Conservation (phyloP, 2,888 invertebrate genomes). For the Nymphalis c-album region DNA sequence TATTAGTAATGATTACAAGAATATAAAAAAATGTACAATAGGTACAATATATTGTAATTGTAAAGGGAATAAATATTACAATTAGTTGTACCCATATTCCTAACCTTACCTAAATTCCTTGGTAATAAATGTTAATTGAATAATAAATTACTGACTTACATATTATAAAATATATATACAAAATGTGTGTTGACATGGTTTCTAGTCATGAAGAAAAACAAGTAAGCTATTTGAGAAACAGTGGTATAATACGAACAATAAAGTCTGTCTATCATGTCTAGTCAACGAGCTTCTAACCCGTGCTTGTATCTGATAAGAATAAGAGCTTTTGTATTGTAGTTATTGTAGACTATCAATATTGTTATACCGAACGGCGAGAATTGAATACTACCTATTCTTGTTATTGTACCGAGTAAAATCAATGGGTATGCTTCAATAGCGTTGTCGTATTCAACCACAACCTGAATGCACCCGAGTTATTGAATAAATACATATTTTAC, state of each 20-base stretch:
- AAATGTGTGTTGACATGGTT: background rate
- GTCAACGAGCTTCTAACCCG: conserved; percentile 70
- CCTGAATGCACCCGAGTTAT: conserved; percentile 41
- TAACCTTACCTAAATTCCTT: too few relatives aligned
- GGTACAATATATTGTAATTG: too few relatives aligned
- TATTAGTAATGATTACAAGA: too few relatives aligned
- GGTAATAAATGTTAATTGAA: too few relatives aligned
- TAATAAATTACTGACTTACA: too few relatives aligned
- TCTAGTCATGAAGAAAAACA: background rate
- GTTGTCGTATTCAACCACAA: conserved; percentile 46
- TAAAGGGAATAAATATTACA: too few relatives aligned
- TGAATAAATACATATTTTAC: conserved; percentile 24
- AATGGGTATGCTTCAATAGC: conserved; percentile 45
- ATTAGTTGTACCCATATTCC: too few relatives aligned
- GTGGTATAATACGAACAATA: conserved; percentile 23
- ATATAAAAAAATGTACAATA: too few relatives aligned
- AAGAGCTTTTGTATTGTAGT: conserved; percentile 76
- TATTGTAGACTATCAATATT: conserved; percentile 58
- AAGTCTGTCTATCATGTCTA: conserved; percentile 34
- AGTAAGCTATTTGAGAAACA: conserved; percentile 7
- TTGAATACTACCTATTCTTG: conserved; percentile 45
- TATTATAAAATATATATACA: background rate
- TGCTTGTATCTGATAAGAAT: conserved; percentile 66
- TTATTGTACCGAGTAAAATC: conserved; percentile 48
- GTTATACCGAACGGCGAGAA: conserved; percentile 49